Percentiles rank a stretch among this genome's conserved stretches.
Conservation (phyloP, 2,113 vertebrate genomes). For the Hydropotes inermis region DNA sequence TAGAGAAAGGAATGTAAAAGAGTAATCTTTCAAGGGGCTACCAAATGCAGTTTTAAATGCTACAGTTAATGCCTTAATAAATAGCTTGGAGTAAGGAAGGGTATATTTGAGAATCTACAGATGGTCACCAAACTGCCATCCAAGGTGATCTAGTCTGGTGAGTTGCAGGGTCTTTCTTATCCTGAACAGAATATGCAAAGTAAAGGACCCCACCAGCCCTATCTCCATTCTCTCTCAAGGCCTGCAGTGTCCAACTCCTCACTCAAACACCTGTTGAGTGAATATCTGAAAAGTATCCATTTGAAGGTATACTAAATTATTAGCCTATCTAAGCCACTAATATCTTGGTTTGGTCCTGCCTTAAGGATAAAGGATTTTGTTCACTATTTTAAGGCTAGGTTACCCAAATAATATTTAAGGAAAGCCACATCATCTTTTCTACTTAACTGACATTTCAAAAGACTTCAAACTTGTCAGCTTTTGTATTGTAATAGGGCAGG, state of each 20-base stretch:
- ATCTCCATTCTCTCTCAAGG: not conserved
- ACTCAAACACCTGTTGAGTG: not conserved
- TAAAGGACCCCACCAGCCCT: not conserved
- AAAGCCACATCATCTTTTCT: constrained; percentile 20
- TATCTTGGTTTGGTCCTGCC: not conserved
- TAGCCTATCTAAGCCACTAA: not conserved
- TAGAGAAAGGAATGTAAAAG: constrained; percentile 41
- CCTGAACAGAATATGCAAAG: not conserved
- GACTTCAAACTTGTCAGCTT: constrained; percentile 19
- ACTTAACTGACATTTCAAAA: not conserved
- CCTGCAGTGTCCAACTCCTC: not conserved
- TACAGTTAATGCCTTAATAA: not conserved
- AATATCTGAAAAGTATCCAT: not conserved
- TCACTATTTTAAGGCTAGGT: constrained; percentile 30
- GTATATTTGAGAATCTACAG: not conserved
- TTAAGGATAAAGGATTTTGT: not conserved
- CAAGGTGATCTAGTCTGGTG: not conserved
- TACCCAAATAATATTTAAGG: constrained; percentile 20
- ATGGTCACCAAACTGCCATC: not conserved
- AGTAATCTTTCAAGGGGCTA: not conserved
- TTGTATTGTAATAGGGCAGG: not conserved
- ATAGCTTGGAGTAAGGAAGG: not conserved
- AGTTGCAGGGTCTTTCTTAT: not conserved
- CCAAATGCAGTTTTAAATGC: not conserved
- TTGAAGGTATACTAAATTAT: not conserved